Evolutionary conservation across 2,888 invertebrate species (phyloP), one percentile per base, ranked within the genome.

Genomic region (Stenolophus ochropezus): DNA sequence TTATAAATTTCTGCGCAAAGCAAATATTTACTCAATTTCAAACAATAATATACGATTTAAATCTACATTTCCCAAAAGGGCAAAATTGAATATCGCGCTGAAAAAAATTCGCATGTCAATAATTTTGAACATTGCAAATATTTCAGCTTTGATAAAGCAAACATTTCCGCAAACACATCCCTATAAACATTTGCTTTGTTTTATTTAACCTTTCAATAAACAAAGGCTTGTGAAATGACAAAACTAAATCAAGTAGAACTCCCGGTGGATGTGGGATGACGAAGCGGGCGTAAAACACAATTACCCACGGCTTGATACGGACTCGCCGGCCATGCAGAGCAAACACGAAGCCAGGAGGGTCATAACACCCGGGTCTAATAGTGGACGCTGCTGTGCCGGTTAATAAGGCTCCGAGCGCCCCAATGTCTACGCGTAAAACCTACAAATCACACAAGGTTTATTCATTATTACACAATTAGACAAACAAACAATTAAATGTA

Each of bases 121-220:
- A 23, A 61, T 61, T 61, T 61, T 23, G 14, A 42, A 23, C 23
- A 61, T 61, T 61, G 23, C 21, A 61, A 61, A 61, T 23, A 61
- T 61, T 61, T 21, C 56, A 56, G 21, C 21, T 11, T 56, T 20
- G 1, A 21, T 21, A 14, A 61, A 25, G 25, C 61, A 61, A 61
- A 61, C 61, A 61, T n/a, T 27, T 61, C 23, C n/a, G n/a, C n/a
- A n/a, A n/a, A n/a, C n/a, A n/a, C n/a, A n/a, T n/a, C n/a, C n/a
- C n/a, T n/a, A 21, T 61, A 61, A 61, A 61, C 61, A 61, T 61
- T 61, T 61, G 25, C n/a, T 61, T 61, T 58, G 58, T 58, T 58
- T 58, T 61, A 23, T 27, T 61, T 11, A 14, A 61, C 14, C 61
- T 23, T 61, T 61, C 61, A 61, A 61, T 61, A 61, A 61, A 61